These are phyloP conservation scores for Elegia similella DNA, from an alignment of 2,888 invertebrate species.

Conservation along the genomic window DNA sequence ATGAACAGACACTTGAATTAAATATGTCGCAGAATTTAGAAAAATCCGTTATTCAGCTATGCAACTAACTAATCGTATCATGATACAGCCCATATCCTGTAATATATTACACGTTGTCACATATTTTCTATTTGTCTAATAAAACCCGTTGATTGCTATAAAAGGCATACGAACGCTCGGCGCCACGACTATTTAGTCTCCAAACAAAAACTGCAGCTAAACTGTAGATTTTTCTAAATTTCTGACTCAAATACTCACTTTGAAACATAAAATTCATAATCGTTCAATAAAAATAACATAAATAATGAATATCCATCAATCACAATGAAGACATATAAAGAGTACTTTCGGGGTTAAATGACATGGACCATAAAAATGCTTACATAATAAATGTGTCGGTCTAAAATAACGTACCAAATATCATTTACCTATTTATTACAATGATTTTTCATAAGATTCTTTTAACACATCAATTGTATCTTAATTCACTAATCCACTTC, in stretches of 20 bases:
- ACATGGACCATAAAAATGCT: conserved; percentile 38
- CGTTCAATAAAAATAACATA: neutral
- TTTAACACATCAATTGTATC: conserved; percentile 52
- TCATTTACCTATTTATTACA: conserved; percentile 48
- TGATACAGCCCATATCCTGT: conserved; percentile 5
- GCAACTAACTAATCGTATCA: conserved; percentile 9
- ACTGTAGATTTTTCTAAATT: conserved; percentile 18
- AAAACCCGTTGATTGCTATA: neutral
- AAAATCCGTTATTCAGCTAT: conserved; percentile 29
- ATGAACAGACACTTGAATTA: conserved; percentile 55
- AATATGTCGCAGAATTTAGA: conserved; percentile 37
- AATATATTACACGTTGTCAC: neutral
- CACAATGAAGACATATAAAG: conserved; percentile 25
- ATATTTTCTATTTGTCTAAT: neutral
- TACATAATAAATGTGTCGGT: conserved; percentile 36
- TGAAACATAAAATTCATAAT: neutral
- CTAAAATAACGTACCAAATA: conserved; percentile 52
- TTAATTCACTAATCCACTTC: conserved; percentile 57
- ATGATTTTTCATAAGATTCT: conserved; percentile 63
- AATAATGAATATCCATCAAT: conserved; percentile 7
- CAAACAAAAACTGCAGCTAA: conserved; percentile 6
- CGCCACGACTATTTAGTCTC: neutral
- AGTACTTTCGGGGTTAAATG: conserved; percentile 53
- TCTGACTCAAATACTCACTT: conserved; percentile 14
- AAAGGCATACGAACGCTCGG: neutral